Base-by-base conservation (phyloP, 2,888 invertebrate species). In the Maniola hyperantus region DNA sequence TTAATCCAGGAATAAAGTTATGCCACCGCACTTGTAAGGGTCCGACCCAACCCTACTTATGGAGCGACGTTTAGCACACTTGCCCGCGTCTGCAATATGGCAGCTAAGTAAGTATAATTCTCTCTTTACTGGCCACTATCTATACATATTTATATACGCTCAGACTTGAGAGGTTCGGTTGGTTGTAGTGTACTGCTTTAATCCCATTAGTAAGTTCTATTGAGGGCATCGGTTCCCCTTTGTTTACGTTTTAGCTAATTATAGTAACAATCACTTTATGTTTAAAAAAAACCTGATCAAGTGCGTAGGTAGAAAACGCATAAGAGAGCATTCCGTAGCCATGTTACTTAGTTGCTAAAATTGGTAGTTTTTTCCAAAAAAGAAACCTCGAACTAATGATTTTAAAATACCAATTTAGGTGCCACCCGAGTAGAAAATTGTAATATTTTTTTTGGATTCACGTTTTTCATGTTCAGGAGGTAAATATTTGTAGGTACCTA, bases 1-100 rank as follows among this genome's bases (percentile, higher is more conserved):
- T 86, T 91, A 90, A 91, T 89, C 84, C 82, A 79, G 77, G 82
- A 87, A 90, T 91, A 89, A 91, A 90, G 87, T 91, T 87, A 85
- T 88, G 87, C 85, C 77, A 83, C 84, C 86, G 75, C 84, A 83
- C 84, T 88, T 85, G 81, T 79, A 76, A 83, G 86, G 85, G 88
- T 80, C 81, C 71, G 76, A 76, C 76, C 74, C 76, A 78, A 81
- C 81, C 82, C 82, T 78, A 77, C 81, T 83, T 83, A 80, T 77
- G 78, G 79, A 77, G 73, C 74, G 76, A 73, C 81, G 78, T 83
- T 87, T 82, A 74, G 79, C 79, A 74, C 83, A 83, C 82, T 79
- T 82, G 64, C 80, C 83, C 81, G 77, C 72, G 74, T 77, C 72
- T 71, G 73, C 76, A 76, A 78, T 77, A 74, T 77, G 77, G 75